phyloP scores from a whole-genome alignment of 2,113 vertebrate species.

The Poeciliopsis turrubarensis region DNA sequence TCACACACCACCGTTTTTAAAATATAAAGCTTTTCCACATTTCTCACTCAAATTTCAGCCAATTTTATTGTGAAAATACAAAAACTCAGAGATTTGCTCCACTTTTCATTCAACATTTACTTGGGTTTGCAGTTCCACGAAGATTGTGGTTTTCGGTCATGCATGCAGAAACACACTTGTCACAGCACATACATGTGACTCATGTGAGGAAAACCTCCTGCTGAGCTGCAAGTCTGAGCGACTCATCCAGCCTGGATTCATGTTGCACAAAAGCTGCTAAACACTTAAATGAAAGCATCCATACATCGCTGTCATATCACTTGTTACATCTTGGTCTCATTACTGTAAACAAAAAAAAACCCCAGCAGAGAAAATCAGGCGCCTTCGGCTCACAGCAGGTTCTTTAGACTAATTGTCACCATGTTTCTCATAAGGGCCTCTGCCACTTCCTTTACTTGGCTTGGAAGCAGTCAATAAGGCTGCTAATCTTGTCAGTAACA shows the following conservation, averaged over 20 bases:
- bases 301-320: conserved; percentile 35
- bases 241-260: conserved; percentile 4
- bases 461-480: conserved; percentile 4
- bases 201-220: background rate
- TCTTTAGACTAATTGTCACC: background rate
- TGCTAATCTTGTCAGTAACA: background rate
- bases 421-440: background rate
- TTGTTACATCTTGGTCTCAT: conserved; percentile 11
- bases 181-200: background rate
- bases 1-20: too few species aligned
- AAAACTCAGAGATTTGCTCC: background rate
- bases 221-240: background rate
- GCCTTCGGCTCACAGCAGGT: background rate
- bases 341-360: conserved; percentile 25
- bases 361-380: conserved; percentile 14
- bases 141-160: background rate
- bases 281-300: background rate
- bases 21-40: too few species aligned
- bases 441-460: background rate
- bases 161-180: background rate
- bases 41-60: too few species aligned
- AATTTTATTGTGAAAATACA: too few species aligned
- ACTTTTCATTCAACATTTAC: background rate
- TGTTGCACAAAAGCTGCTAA: conserved; percentile 12
- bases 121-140: background rate